A percentile compares a stretch with the other conserved stretches of the same genome.
Conservation (phyloP, 2,797 vertebrate species). For the Pristis pectinata region DNA sequence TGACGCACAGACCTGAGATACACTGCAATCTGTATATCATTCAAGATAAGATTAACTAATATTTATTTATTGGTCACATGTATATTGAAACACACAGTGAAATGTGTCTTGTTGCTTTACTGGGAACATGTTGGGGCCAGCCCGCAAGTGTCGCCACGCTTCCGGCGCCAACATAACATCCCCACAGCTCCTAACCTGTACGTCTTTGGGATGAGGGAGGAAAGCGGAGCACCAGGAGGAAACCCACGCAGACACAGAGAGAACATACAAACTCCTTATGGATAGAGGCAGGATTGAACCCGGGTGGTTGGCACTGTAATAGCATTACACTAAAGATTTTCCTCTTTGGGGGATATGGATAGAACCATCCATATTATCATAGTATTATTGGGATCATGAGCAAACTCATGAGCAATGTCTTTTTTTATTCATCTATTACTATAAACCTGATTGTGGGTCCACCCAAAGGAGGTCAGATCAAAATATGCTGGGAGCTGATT, state of each 20-base stretch:
- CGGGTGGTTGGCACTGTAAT: too few relatives aligned
- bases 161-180: too few relatives aligned
- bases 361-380: not conserved
- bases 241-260: too few relatives aligned
- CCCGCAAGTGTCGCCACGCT: too few relatives aligned
- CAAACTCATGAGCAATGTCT: not conserved
- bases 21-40: not conserved
- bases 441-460: not conserved
- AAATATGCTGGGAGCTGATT: not conserved
- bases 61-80: not conserved
- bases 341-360: not conserved
- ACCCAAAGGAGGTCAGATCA: not conserved
- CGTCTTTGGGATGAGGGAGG: too few relatives aligned
- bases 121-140: too few relatives aligned
- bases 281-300: too few relatives aligned
- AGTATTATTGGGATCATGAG: not conserved
- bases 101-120: too few relatives aligned
- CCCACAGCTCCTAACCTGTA: too few relatives aligned
- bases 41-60: not conserved
- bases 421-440: not conserved
- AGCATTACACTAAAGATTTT: not conserved
- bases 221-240: too few relatives aligned
- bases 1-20: not conserved
- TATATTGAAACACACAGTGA: too few relatives aligned
- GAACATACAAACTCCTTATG: too few relatives aligned